Evolutionary conservation across 2,888 invertebrate genomes (phyloP).

Genomic region (Electrophaes corylata): DNA sequence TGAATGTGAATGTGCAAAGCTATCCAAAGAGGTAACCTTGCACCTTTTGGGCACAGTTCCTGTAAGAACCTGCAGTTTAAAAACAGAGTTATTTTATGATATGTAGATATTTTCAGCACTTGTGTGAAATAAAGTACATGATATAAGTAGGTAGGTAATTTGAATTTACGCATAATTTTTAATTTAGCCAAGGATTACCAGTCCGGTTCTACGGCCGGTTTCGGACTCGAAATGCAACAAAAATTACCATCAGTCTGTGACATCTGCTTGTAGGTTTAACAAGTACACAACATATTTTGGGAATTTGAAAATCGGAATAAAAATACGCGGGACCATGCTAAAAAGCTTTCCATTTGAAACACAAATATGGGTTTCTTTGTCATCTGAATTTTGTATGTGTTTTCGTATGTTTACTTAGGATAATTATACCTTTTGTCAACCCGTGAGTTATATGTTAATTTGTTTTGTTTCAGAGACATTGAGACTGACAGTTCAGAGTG

Average conservation of each 20-base stretch:
- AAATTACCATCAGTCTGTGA: constrained; percentile 13
- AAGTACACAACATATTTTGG: not conserved
- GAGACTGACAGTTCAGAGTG: constrained; percentile 29
- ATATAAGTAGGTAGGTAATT: constrained; percentile 3
- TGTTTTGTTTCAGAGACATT: constrained; percentile 32
- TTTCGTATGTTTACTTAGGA: too few relatives aligned
- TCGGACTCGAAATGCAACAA: constrained; percentile 2
- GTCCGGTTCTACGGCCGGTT: constrained; percentile 10
- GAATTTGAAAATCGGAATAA: not conserved
- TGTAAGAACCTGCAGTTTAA: too few relatives aligned
- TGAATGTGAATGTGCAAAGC: too few relatives aligned
- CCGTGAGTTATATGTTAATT: too few relatives aligned
- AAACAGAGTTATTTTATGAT: too few relatives aligned
- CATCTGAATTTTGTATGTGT: not conserved
- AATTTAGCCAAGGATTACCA: constrained; percentile 13
- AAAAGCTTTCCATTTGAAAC: not conserved
- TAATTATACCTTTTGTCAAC: too few relatives aligned
- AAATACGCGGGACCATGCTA: not conserved
- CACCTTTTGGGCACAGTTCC: too few relatives aligned
- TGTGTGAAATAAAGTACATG: too few relatives aligned
- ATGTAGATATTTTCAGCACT: too few relatives aligned
- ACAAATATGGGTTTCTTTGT: not conserved
- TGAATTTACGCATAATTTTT: constrained; percentile 14
- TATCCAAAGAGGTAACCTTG: too few relatives aligned
- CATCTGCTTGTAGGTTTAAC: constrained; percentile 12